A percentile compares a stretch with the other conserved stretches of the same genome.
Evolutionary conservation across 2,797 vertebrate species (phyloP).

Genomic region (Microcaecilia unicolor): DNA sequence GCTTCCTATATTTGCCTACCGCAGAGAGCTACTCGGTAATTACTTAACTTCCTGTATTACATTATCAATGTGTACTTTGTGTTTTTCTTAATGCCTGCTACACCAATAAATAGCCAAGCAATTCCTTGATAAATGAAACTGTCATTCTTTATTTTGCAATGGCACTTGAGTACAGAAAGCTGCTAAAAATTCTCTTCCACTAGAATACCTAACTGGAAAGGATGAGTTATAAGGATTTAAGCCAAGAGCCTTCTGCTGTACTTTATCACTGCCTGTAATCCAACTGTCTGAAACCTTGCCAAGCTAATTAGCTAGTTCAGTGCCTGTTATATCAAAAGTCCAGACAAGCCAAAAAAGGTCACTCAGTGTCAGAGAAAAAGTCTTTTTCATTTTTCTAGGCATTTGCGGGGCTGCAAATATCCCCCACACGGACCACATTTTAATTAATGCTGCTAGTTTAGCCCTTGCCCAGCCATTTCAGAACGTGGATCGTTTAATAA

Average conservation of each 20-base stretch:
- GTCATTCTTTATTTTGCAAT: slow-evolving; percentile 9
- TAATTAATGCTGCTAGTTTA: slow-evolving; percentile 20
- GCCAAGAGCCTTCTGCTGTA: slow-evolving; percentile 47
- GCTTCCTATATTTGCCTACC: no score
- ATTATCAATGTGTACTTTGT: background rate
- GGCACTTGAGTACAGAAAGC: slow-evolving; percentile 29
- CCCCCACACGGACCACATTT: slow-evolving; percentile 20
- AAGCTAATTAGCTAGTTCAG: slow-evolving; percentile 55
- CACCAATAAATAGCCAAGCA: background rate
- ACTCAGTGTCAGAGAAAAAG: background rate
- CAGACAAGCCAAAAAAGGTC: slow-evolving; percentile 40
- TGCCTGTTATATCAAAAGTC: slow-evolving; percentile 37
- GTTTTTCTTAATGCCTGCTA: background rate
- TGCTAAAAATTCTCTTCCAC: slow-evolving; percentile 18
- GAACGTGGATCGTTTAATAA: slow-evolving; percentile 19
- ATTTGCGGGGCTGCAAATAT: background rate
- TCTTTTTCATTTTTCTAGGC: slow-evolving; percentile 18
- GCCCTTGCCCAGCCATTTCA: no score
- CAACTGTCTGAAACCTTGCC: slow-evolving; percentile 43
- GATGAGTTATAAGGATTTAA: slow-evolving; percentile 37
- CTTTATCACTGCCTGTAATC: slow-evolving; percentile 44
- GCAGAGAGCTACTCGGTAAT: no score
- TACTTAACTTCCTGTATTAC: no score
- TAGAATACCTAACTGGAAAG: slow-evolving; percentile 28
- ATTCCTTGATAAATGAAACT: slow-evolving; percentile 25